Base-by-base conservation (phyloP, 2,888 invertebrate species). In the Zonitis immaculata region DNA sequence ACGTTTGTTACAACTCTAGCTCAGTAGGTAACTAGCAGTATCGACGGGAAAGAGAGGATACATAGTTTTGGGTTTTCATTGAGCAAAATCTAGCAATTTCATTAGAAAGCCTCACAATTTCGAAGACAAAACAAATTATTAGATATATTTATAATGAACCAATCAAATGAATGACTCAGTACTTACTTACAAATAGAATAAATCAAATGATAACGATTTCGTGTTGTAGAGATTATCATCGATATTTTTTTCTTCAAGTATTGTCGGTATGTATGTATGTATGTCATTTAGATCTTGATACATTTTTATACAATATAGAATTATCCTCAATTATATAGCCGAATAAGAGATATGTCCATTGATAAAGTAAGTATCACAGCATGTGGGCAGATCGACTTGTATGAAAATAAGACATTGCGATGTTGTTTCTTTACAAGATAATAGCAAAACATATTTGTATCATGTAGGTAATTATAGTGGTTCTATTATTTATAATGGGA, bases 301-400 rank as follows among this genome's bases (percentile, higher is more conserved):
- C 9, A 30, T 16, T n/a, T n/a, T 18, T 22, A 35, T 59, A 68
- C 66, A 69, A 69, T 67, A 61, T 59, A 61, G 63, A 70, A 68
- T 70, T 69, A 70, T 68, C 69, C 68, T 14, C 65, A 69, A 70
- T 70, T 71, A n/a, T 71, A 69, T 69, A 68, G 65, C 59, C 65
- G 67, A 68, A 68, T 68, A n/a, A 63, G 63, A 68, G 66, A 68
- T 68, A 56, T 63, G 66, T 63, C 53, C 51, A 51, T 27, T 51
- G 65, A 66, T 64, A 65, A 65, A 61, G 63, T 57, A 62, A 61
- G 59, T 64, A 62, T 62, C 63, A 53, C 65, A 62, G 65, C 62
- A 61, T 66, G 66, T 68, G 64, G 66, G 67, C 64, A 65, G 66
- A 65, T 52, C 56, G 51, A 58, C 58, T 58, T 58, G 57, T 60